Conservation (phyloP, 2,113 vertebrate species). For the Pavo muticus region DNA sequence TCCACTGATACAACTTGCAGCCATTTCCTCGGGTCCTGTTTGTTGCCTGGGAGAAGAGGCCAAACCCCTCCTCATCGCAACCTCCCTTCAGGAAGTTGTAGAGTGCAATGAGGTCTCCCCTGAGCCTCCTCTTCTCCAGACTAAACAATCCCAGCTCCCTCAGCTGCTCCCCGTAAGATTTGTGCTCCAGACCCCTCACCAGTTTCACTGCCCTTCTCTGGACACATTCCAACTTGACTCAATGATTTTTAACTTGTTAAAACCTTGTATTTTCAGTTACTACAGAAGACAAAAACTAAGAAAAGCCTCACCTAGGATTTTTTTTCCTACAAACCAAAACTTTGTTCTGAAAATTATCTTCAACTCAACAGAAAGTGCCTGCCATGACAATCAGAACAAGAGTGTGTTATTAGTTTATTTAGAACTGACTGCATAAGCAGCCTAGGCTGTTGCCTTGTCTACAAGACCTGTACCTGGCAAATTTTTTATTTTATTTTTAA, state of each 20-base stretch:
- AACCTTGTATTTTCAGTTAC: neutral
- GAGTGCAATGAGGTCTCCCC: too few relatives aligned
- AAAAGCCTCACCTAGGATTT: neutral
- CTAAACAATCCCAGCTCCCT: too few relatives aligned
- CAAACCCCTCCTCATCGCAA: too few relatives aligned
- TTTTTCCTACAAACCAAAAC: neutral
- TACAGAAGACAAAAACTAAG: neutral
- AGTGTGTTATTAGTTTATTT: neutral
- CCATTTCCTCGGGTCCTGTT: neutral
- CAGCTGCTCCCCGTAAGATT: too few relatives aligned
- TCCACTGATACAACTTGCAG: neutral
- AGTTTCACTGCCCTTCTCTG: too few relatives aligned
- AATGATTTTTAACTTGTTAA: neutral
- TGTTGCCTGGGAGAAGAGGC: too few relatives aligned
- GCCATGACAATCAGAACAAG: neutral
- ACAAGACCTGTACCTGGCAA: neutral
- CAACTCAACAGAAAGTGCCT: neutral
- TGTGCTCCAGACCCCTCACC: too few relatives aligned
- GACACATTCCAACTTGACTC: too few relatives aligned
- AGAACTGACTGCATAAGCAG: neutral
- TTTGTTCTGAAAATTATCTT: neutral
- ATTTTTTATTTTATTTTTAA: neutral
- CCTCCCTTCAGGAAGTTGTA: too few relatives aligned
- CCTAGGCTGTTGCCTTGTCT: neutral
- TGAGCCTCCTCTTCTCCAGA: too few relatives aligned